Conservation (phyloP, 2,113 vertebrate genomes). For the Ptychochromis oligacanthus region DNA sequence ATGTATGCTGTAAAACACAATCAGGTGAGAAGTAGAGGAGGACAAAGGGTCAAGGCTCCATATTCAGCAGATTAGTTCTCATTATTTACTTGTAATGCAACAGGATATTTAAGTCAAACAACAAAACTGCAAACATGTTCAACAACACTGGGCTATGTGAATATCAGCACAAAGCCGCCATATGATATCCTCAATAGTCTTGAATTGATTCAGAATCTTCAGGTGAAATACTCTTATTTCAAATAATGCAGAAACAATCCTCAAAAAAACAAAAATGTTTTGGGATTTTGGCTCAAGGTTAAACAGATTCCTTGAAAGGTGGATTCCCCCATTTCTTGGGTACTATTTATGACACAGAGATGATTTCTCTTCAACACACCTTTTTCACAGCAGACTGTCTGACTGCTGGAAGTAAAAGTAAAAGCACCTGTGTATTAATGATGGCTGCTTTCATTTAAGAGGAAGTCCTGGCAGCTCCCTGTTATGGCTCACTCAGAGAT, state of each 20-base stretch:
- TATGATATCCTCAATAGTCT: not conserved
- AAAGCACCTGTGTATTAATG: not conserved
- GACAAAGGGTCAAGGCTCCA: not conserved
- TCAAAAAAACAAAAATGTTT: not conserved
- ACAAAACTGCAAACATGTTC: not conserved
- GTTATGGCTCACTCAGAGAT: not conserved
- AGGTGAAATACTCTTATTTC: not conserved
- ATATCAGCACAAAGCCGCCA: not conserved
- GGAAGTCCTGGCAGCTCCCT: not conserved
- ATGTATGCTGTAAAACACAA: constrained; percentile 49
- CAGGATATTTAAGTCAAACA: not conserved
- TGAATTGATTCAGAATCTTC: not conserved
- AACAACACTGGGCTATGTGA: not conserved
- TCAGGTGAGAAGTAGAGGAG: not conserved
- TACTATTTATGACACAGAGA: not conserved
- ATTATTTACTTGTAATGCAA: not conserved
- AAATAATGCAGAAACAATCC: not conserved
- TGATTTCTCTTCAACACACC: not conserved
- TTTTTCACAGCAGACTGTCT: not conserved
- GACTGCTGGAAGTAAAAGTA: not conserved
- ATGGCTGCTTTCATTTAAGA: not conserved
- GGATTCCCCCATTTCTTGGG: not conserved
- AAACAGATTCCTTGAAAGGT: not conserved
- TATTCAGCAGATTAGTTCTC: not conserved
- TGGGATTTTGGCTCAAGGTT: not conserved